phyloP scores from a whole-genome alignment of 2,888 invertebrate species.

The Odontocerum albicorne region DNA sequence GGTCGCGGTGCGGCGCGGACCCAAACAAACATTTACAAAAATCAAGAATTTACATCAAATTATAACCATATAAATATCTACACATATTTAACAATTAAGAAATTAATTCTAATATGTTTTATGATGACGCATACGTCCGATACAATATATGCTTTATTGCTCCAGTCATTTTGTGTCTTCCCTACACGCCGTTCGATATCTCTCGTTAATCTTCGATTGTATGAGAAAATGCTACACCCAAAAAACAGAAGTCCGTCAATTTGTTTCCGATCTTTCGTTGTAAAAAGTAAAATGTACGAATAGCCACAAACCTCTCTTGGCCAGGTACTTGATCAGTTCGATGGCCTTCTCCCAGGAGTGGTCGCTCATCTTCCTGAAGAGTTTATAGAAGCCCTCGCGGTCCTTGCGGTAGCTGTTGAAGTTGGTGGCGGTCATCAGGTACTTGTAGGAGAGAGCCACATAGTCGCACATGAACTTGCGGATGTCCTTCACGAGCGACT shows the following conservation, averaged over 20 bases:
- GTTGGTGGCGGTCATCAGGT: slow-evolving; percentile 71
- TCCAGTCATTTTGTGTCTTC: too few relatives aligned
- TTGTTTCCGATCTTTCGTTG: too few relatives aligned
- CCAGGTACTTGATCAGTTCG: slow-evolving; percentile 75
- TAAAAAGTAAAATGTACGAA: too few relatives aligned
- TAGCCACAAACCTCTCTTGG: slow-evolving; percentile 71
- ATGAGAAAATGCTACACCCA: neutral
- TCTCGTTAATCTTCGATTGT: neutral
- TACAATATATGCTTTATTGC: too few relatives aligned
- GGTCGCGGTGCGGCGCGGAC: too few relatives aligned
- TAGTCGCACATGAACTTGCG: slow-evolving; percentile 62
- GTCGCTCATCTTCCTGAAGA: slow-evolving; percentile 75
- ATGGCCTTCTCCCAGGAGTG: slow-evolving; percentile 73
- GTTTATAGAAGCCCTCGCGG: slow-evolving; percentile 73
- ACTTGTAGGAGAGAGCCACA: slow-evolving; percentile 73
- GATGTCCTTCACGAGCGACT: slow-evolving; percentile 48
- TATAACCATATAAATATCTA: too few relatives aligned
- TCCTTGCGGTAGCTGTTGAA: slow-evolving; percentile 77
- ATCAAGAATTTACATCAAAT: neutral
- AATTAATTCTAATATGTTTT: too few relatives aligned
- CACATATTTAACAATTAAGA: too few relatives aligned
- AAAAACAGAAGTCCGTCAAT: neutral
- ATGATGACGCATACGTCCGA: too few relatives aligned
- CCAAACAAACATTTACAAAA: neutral
- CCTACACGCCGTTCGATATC: neutral